Base-by-base conservation (phyloP, 2,888 invertebrate genomes). In the Nomada goodeniana region DNA sequence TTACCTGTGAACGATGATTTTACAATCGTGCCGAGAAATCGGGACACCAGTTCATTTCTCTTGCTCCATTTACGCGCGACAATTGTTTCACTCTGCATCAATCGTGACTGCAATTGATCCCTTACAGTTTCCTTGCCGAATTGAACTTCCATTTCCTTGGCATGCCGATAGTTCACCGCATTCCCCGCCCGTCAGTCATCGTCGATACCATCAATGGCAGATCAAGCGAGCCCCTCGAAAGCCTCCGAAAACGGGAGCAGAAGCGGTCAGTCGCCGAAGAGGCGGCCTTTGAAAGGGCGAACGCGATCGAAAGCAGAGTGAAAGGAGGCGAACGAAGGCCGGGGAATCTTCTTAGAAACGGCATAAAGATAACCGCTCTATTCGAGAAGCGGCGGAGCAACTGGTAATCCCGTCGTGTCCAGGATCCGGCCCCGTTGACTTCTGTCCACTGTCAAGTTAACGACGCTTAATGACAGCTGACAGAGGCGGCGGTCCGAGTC, bases 341-440 rank as follows among this genome's bases (percentile, higher is more conserved):
- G 78, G 71, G 36, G 74, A 74, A 86, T 87, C 82, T 88, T 88
- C 88, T 82, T 80, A 82, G 88, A 88, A 88, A 75, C 77, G 78
- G 68, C 83, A 76, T 88, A 88, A 88, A 87, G 88, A 88, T 88
- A 88, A 88, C 84, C 87, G 80, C 86, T 88, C 88, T 87, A 88
- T 88, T 81, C 76, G 59, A 82, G 80, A 68, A 68, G 59, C 55
- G 52, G 72, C 61, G 64, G 47, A 63, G 61, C 69, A 63, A 78
- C 76, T 73, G 72, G 86, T 86, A 83, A 86, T 84, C 78, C 86
- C 26, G 69, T 70, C n/a, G 57, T 74, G 80, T 26, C 77, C 61
- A 23, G 36, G 81, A 75, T 65, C 74, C 73, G 71, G 23, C 83
- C 75, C 79, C 79, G 71, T 86, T 84, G 87, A 86, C 84, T 88